These are phyloP conservation scores for Scartelaos histophorus DNA, from an alignment of 2,113 vertebrate species.

Conservation along the genomic window DNA sequence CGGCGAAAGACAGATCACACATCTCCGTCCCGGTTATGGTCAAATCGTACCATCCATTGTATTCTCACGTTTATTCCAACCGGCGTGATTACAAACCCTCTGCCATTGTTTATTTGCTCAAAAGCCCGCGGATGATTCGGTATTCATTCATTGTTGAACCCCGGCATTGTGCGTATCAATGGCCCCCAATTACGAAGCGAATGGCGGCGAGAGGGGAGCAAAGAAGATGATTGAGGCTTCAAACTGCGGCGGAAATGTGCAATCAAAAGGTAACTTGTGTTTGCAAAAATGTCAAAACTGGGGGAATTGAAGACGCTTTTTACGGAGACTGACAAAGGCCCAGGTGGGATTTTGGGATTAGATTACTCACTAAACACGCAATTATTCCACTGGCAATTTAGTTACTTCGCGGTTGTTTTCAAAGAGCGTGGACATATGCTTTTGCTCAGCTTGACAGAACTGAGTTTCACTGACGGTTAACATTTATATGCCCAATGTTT, in stretches of 20 bases:
- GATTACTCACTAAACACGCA: slow-evolving; percentile 14
- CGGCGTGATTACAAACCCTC: neutral
- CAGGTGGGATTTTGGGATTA: slow-evolving; percentile 30
- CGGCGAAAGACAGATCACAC: slow-evolving; percentile 57
- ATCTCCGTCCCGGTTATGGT: slow-evolving; percentile 24
- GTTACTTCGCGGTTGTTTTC: neutral
- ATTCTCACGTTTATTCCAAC: slow-evolving; percentile 55
- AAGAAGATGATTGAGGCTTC: slow-evolving; percentile 55
- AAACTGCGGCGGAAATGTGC: slow-evolving; percentile 55
- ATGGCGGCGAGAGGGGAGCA: slow-evolving; percentile 14
- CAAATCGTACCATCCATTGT: slow-evolving; percentile 60
- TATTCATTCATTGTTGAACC: slow-evolving; percentile 67
- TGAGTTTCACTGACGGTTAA: no score
- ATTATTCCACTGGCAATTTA: neutral
- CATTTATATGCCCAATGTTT: no score
- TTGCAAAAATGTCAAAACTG: slow-evolving; percentile 48
- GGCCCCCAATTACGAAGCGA: slow-evolving; percentile 58
- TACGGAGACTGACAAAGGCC: slow-evolving; percentile 43
- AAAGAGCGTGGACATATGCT: no score
- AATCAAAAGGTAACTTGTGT: slow-evolving; percentile 62
- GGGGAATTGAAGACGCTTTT: slow-evolving; percentile 39
- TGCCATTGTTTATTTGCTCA: slow-evolving; percentile 63
- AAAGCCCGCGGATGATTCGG: slow-evolving; percentile 65
- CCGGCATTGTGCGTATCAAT: slow-evolving; percentile 58
- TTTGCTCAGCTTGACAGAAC: no score